Evolutionary conservation across 2,888 invertebrate species (phyloP), one percentile per base, ranked within the genome.

Genomic region (Stegana nigrithorax): DNA sequence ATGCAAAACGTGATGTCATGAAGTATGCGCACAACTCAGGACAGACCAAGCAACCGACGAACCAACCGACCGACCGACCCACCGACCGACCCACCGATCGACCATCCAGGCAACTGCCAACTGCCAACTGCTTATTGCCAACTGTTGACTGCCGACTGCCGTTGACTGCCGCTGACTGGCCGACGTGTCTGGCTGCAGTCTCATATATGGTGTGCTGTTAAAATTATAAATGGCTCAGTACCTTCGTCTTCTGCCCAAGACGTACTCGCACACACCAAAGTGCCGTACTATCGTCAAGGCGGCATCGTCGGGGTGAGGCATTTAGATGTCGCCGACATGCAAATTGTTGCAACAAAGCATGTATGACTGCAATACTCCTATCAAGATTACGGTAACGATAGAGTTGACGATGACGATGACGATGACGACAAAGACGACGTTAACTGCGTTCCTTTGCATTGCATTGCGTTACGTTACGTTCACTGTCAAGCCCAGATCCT

Each of bases 1-100:
- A 45, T 45, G 50, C 32, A 59, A 64, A 72, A 78, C 78, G 78
- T 79, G 78, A 79, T 79, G 75, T 77, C 78, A 74, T 74, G 71
- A 55, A 68, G 66, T 66, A 67, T 66, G 67, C 70, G 67, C 67
- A 39, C 39, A n/a, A 14, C 1, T 39, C 39, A 39, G 39, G 4
- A n/a, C n/a, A n/a, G 39, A 17, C 39, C 17, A 39, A 39, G 14
- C n/a, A 14, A 39, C 39, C 5, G 39, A 14, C 39, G 5, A 5
- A 14, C 39, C 17, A 17, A 4, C 36, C 14, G 36, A 6, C 36
- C 14, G 10, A n/a, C 39, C 17, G 39, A n/a, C 39, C 17, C 5
- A n/a, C 39, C 17, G 39, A 39, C 6, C 17, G 39, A 39, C 39
- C n/a, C 17, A 39, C 17, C 5, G 5, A 39, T 5, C 7, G 17